A percentile compares a stretch with the other conserved stretches of the same genome.
phyloP scores from a whole-genome alignment of 1,140 invertebrate genomes.

The Saxidomus purpurata region DNA sequence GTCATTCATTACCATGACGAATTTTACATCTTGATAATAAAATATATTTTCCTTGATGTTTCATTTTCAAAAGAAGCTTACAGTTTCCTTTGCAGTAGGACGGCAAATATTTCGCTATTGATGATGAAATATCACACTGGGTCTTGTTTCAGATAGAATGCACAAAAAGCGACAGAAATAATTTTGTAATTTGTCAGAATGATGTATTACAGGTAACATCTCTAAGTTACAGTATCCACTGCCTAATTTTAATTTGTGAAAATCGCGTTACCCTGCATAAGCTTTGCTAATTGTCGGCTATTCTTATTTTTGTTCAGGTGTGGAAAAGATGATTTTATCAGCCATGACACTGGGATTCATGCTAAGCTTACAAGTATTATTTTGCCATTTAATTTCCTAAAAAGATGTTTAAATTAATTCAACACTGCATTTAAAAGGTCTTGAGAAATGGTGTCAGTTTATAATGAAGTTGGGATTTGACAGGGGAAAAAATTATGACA shows the following conservation, averaged over 20 bases:
- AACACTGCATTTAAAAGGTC: too few species aligned
- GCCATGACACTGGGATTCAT: too few species aligned
- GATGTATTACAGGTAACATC: not conserved
- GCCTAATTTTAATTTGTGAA: not conserved
- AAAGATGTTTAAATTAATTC: too few species aligned
- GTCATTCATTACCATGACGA: not conserved
- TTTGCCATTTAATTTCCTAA: not conserved
- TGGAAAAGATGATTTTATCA: too few species aligned
- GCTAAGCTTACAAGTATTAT: not conserved
- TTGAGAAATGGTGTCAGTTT: too few species aligned
- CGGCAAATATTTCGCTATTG: too few species aligned
- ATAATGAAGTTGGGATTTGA: too few species aligned
- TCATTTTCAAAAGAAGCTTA: not conserved
- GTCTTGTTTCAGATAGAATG: too few species aligned
- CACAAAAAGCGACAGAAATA: not conserved
- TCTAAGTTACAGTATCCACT: not conserved
- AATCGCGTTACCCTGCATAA: not conserved
- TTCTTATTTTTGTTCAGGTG: not conserved
- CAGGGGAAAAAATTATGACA: too few species aligned
- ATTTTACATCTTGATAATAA: constrained; percentile 2
- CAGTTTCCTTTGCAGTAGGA: not conserved
- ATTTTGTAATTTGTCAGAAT: not conserved
- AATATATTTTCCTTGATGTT: not conserved
- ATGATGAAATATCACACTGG: not conserved
- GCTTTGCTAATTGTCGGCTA: not conserved